Conservation (phyloP, 1,140 invertebrate species). For the Goniozus legneri region DNA sequence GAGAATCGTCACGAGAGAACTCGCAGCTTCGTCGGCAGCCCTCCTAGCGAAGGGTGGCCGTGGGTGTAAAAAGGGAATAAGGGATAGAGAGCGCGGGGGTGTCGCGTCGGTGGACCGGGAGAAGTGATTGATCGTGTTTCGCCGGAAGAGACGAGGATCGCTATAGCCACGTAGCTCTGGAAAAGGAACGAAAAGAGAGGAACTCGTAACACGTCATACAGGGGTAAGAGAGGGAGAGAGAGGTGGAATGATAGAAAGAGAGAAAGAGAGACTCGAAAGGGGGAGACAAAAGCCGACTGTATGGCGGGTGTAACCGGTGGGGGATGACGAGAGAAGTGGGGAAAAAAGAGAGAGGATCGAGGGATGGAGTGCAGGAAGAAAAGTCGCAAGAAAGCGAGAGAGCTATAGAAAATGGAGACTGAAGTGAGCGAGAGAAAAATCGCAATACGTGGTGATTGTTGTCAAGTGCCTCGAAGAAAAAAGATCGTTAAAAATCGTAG, state of each 20-base stretch:
- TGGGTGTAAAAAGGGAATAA: constrained; percentile 46
- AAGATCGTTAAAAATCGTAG: no score
- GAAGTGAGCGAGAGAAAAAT: no score
- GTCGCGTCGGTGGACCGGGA: constrained; percentile 47
- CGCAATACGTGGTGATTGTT: no score
- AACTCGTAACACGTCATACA: constrained; percentile 19
- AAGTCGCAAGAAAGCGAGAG: constrained; percentile 5
- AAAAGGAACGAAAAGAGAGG: constrained; percentile 16
- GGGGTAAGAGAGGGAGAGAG: constrained; percentile 23
- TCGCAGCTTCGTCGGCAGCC: no score
- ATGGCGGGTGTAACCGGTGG: constrained; percentile 10
- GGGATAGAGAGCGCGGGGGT: no score
- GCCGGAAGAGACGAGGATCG: constrained; percentile 45
- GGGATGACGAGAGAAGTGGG: constrained; percentile 21
- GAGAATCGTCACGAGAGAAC: constrained; percentile 26
- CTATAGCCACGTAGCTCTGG: constrained; percentile 7
- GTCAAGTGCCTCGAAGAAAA: no score
- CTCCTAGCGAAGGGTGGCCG: constrained; percentile 42
- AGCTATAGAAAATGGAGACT: background rate
- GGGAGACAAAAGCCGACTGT: constrained; percentile 8
- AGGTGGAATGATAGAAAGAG: constrained; percentile 20
- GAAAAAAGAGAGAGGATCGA: constrained; percentile 7
- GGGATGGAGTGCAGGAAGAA: background rate
- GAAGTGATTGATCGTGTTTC: constrained; percentile 55
- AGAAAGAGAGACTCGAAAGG: constrained; percentile 22